Base-by-base conservation (phyloP, 2,797 vertebrate species). In the Poliocrania exsul region DNA sequence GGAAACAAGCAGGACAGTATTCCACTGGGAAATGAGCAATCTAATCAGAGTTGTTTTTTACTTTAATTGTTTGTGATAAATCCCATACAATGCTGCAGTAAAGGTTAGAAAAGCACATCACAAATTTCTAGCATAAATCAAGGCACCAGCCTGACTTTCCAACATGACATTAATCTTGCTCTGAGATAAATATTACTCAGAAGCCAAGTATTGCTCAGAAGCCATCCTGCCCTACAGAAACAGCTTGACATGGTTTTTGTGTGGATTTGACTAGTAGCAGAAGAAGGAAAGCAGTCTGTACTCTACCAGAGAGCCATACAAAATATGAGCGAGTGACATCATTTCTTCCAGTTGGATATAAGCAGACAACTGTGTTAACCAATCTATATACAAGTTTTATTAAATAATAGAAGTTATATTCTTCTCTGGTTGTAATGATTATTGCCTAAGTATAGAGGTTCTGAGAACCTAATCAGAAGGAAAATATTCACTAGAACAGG, bases 81-180 rank as follows among this genome's bases (percentile, higher is more conserved):
- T 94, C 82, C 96, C 89, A 86, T 92, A 93, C 86, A 95, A 93
- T 54, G 33, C 78, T 94, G 90, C 88, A 93, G 87, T 66, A 96
- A 97, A 97, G 89, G 90, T 95, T 97, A 95, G 83, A 94, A 96
- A 96, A 93, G 88, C 91, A 96, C 93, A 93, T 97, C 75, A 51
- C 93, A 81, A 77, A 94, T 95, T 96, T 96, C 96, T 85, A 81
- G 53, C 73, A 84, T 96, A 95, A 96, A 91, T 93, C 96, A 97
- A 96, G 46, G 54, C 49, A 89, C 66, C 44, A 70, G 81, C 51
- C 86, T 51, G 31, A 58, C 81, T 92, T 92, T 93, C 69, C 51
- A 95, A 65, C 35, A 54, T 46, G 73, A 93, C 69, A 92, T 95
- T 90, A 94, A 94, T 96, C 95, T 91, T 94, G 26, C 69, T 95